Evolutionary conservation across 2,888 invertebrate genomes (phyloP).

Genomic region (Caenorhabditis becei): DNA sequence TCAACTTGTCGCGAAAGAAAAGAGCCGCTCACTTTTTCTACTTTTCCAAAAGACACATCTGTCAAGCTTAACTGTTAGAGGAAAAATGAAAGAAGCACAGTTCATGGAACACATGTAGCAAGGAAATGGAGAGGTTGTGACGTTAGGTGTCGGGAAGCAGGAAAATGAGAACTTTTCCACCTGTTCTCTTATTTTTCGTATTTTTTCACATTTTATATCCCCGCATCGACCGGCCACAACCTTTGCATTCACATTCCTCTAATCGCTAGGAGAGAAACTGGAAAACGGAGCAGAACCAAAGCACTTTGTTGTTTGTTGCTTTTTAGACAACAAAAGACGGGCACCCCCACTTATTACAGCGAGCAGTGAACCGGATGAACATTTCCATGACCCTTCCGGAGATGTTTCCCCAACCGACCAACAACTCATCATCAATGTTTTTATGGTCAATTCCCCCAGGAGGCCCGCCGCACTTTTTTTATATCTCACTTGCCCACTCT

Average conservation of each 20-base stretch:
- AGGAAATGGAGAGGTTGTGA: not conserved
- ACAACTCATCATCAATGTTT: constrained; percentile 51
- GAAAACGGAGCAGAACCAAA: not conserved
- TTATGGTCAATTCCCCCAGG: constrained; percentile 38
- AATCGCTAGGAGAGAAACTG: too few relatives aligned
- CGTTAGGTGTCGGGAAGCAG: not conserved
- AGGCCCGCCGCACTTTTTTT: constrained; percentile 33
- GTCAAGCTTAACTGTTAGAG: too few relatives aligned
- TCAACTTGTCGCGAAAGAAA: constrained; percentile 37
- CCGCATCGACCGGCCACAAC: too few relatives aligned
- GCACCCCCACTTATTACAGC: constrained; percentile 49
- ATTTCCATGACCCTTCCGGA: constrained; percentile 33
- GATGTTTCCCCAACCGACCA: constrained; percentile 24
- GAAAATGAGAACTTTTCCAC: not conserved
- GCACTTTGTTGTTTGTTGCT: constrained; percentile 26
- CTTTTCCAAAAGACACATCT: too few relatives aligned
- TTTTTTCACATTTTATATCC: too few relatives aligned
- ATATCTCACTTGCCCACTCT: constrained; percentile 6
- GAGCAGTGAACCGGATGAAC: constrained; percentile 53
- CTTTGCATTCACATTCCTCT: too few relatives aligned
- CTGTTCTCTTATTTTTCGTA: constrained; percentile 15
- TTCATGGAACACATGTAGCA: not conserved
- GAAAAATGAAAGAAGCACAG: not conserved
- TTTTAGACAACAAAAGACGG: constrained; percentile 36
- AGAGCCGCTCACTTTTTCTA: too few relatives aligned